Base-by-base conservation (phyloP, 1,140 invertebrate species). In the Drosophila ficusphila region DNA sequence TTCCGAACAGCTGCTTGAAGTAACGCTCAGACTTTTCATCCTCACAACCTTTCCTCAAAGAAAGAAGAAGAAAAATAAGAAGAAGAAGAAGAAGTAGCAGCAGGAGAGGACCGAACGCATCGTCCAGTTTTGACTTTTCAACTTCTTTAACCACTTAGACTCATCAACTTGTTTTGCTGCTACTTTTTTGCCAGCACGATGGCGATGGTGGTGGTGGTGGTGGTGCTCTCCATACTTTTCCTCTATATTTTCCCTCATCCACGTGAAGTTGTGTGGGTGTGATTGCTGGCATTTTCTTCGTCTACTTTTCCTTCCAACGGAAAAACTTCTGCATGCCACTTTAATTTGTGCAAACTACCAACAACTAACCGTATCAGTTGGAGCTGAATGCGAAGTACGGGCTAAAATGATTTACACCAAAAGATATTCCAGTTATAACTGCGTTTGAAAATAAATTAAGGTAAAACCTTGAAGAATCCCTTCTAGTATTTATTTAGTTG, bases 91-190 rank as follows among this genome's bases (percentile, higher is more conserved):
- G n/a, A n/a, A n/a, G n/a, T n/a, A n/a, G n/a, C n/a, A n/a, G 12
- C 48, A 36, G 38, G 23, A 29, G 6, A 60, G 16, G 53, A 69
- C 48, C 12, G 49, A 72, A 52, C 46, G 54, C 54, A 72, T 53
- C 48, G 71, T 64, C 71, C 71, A 74, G 70, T 74, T 74, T 74
- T 74, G 70, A 74, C 70, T 74, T 74, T 74, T 74, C 57, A 74
- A 74, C 70, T 74, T 74, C 70, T 74, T 74, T 74, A 74, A 74
- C 71, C 70, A 74, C 71, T 74, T 74, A 74, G 70, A 74, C 70
- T 74, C 71, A 74, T 74, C 71, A 74, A 74, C 71, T 74, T 74
- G 70, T 65, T 74, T 74, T 65, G 58, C 71, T 72, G 69, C 54
- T 72, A 72, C 54, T 73, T 72, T 72, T 72, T 51, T 33, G 21